A percentile compares a stretch with the other conserved stretches of the same genome.
These are phyloP conservation scores for Coenonympha arcania DNA, from an alignment of 2,888 invertebrate genomes.

Conservation along the genomic window DNA sequence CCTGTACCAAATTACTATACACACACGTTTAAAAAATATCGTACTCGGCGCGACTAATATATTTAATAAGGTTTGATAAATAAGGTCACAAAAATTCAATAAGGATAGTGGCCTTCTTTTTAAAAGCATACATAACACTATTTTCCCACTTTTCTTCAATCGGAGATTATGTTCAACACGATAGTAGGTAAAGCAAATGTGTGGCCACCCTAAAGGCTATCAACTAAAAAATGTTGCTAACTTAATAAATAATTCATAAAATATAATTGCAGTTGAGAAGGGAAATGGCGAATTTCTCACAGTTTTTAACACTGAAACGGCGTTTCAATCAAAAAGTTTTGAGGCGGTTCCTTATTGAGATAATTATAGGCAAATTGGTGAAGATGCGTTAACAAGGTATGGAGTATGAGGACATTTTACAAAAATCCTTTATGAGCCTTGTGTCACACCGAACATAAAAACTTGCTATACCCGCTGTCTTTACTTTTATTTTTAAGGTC, in stretches of 20 bases:
- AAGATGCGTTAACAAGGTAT: constrained; percentile 51
- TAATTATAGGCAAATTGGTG: constrained; percentile 66
- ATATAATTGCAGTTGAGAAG: constrained; percentile 20
- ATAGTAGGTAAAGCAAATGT: background rate
- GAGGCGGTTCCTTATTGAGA: constrained; percentile 45
- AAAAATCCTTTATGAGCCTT: constrained; percentile 23
- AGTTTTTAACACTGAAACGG: constrained; percentile 23
- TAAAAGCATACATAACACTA: too few species aligned
- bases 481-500: background rate
- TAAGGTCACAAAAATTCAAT: too few species aligned
- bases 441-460: constrained; percentile 37
- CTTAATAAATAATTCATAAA: constrained; percentile 37
- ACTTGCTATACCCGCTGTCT: background rate
- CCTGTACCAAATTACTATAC: too few species aligned
- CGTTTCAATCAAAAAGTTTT: constrained; percentile 49
- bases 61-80: too few species aligned
- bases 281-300: constrained; percentile 26
- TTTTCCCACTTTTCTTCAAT: too few species aligned
- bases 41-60: too few species aligned
- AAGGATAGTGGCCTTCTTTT: too few species aligned
- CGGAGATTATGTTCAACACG: too few species aligned
- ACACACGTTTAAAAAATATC: too few species aligned
- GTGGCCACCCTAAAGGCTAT: constrained; percentile 9
- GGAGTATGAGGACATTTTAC: constrained; percentile 50
- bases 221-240: constrained; percentile 26